These are phyloP conservation scores for Drosophila kanekoi DNA, from an alignment of 2,888 invertebrate species.

Conservation along the genomic window DNA sequence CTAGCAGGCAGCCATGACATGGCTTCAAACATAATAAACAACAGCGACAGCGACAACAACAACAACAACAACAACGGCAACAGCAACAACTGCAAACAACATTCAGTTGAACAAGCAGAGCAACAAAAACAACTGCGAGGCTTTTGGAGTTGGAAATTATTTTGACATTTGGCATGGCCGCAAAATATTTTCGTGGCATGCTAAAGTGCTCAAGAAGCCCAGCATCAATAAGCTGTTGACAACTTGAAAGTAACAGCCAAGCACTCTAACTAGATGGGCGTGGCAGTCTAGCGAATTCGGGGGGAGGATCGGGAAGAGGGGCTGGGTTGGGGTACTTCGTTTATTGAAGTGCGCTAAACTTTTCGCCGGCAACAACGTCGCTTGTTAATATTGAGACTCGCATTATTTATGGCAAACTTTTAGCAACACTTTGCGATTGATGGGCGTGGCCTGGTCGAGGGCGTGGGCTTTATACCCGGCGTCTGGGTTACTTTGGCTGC, in stretches of 20 bases:
- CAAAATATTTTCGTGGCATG: conserved; percentile 42
- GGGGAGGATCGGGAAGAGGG: not conserved
- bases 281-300: not conserved
- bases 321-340: conserved; percentile 53
- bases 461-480: conserved; percentile 1
- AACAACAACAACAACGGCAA: conserved; percentile 7
- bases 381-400: conserved; percentile 76
- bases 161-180: conserved; percentile 54
- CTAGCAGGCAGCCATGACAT: conserved; percentile 9
- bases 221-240: conserved; percentile 72
- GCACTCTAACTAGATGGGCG: conserved; percentile 25
- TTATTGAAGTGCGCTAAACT: conserved; percentile 67
- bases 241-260: conserved; percentile 49
- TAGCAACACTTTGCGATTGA: conserved; percentile 66
- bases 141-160: conserved; percentile 52
- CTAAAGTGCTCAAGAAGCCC: conserved; percentile 50
- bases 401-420: conserved; percentile 76
- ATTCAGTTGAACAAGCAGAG: conserved; percentile 24
- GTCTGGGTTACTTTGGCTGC: conserved; percentile 30
- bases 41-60: conserved; percentile 3
- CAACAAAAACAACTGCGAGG: conserved; percentile 41
- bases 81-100: conserved; percentile 24
- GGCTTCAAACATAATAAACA: conserved; percentile 24
- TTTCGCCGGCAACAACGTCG: conserved; percentile 48
- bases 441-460: conserved; percentile 36